Evolutionary conservation across 2,113 vertebrate genomes (phyloP).

Genomic region (Cacatua alba): DNA sequence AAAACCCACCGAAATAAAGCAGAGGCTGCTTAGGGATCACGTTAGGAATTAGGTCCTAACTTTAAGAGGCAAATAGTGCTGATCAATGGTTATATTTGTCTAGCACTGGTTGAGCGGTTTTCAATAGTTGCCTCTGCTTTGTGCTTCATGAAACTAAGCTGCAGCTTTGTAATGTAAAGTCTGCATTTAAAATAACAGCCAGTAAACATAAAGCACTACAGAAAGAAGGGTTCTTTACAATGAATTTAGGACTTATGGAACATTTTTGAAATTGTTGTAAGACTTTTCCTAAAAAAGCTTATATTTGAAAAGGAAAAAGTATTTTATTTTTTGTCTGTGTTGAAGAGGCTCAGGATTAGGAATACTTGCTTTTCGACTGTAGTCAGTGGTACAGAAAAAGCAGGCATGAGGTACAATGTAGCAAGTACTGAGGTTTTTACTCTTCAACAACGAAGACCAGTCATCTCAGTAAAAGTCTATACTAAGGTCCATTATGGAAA

Average conservation of each 20-base stretch:
- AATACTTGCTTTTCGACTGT: not conserved
- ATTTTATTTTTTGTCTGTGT: not conserved
- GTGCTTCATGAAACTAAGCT: not conserved
- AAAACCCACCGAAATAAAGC: not conserved
- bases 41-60: not conserved
- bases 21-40: not conserved
- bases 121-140: slow-evolving; percentile 19
- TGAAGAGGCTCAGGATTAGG: not conserved
- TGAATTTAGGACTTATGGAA: not conserved
- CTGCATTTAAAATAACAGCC: not conserved
- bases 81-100: slow-evolving; percentile 46
- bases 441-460: not conserved
- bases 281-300: not conserved
- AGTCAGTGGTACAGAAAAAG: not conserved
- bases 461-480: not conserved
- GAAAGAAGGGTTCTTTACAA: not conserved
- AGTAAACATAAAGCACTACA: not conserved
- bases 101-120: slow-evolving; percentile 31
- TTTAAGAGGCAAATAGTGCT: slow-evolving; percentile 9
- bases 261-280: not conserved
- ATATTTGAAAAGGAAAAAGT: not conserved
- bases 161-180: not conserved
- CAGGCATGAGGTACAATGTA: not conserved
- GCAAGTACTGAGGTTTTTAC: not conserved
- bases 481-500: not conserved